Base-by-base conservation (phyloP, 2,113 vertebrate species). In the Clarias macrocephalus region DNA sequence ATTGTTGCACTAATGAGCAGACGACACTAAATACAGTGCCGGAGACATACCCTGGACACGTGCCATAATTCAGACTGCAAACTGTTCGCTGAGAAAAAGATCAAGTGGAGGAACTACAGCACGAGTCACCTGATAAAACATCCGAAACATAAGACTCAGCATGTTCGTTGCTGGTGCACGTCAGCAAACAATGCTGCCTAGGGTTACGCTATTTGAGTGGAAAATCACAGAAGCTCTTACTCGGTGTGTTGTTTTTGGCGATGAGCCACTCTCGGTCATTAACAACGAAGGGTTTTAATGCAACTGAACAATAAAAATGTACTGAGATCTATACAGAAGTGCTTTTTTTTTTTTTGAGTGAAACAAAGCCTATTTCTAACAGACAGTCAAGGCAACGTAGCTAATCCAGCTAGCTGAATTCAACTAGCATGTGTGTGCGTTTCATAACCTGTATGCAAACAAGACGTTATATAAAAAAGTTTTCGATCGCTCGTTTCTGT, bases 121-220 rank as follows among this genome's bases (percentile, higher is more conserved):
- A 80, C 79, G 12, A 59, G 37, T 80, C 21, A 60, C 56, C 7
- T 30, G 52, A 80, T 30, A 57, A 80, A 80, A 80, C 75, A 77
- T 77, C 75, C 10, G 28, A 76, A 76, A 52, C n/a, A 23, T 59
- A 59, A 60, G 60, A 76, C 37, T 75, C 72, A 25, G 72, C 42
- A 52, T 75, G 72, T 48, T 75, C 42, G 1, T 25, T 48, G 62
- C 62, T 63, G 18, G 48, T 48, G 70, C 33, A 42, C 33, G 6
- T 30, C 52, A 62, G 57, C 21, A 60, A 21, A 80, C 57, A 42
- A 3, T 15, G 79, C 28, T 25, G 79, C 19, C 79, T 60, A 80
- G 56, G 77, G 77, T 80, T 19, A 33, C 48, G 28, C 56, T 80
- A 23, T 56, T 18, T 12, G 30, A 80, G 52, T 80, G 79, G 57